These are phyloP conservation scores for Sinosuthora webbiana DNA, from an alignment of 2,113 vertebrate genomes.

Conservation along the genomic window DNA sequence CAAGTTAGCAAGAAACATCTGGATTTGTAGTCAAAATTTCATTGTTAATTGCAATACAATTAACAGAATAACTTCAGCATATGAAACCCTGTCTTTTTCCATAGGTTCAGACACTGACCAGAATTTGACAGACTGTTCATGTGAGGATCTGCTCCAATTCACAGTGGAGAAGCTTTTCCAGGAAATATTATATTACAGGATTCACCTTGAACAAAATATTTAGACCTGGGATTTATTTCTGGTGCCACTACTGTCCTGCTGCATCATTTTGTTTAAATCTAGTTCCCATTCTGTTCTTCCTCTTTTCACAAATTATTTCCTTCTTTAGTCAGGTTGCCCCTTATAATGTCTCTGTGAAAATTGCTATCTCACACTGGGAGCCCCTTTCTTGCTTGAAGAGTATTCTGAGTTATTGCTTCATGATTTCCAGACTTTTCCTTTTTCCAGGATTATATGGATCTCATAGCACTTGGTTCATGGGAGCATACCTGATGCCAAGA, in stretches of 20 bases:
- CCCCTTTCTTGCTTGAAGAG: background rate
- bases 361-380: fast-evolving
- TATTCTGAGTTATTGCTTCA: background rate
- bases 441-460: background rate
- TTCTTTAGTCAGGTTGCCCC: background rate
- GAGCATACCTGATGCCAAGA: background rate
- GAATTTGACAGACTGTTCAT: background rate
- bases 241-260: fast-evolving
- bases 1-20: background rate
- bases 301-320: background rate
- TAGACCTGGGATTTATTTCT: background rate
- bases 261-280: background rate
- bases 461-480: background rate
- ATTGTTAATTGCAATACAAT: background rate
- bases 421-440: background rate
- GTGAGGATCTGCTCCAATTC: background rate
- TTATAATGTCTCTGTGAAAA: background rate
- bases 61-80: background rate
- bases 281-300: background rate
- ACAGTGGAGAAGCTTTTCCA: background rate
- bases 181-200: background rate
- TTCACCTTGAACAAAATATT: background rate
- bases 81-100: background rate
- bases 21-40: background rate
- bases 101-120: background rate